Evolutionary conservation across 2,888 invertebrate species (phyloP), one percentile per base, ranked within the genome.

Genomic region (Amphipoea oculea): DNA sequence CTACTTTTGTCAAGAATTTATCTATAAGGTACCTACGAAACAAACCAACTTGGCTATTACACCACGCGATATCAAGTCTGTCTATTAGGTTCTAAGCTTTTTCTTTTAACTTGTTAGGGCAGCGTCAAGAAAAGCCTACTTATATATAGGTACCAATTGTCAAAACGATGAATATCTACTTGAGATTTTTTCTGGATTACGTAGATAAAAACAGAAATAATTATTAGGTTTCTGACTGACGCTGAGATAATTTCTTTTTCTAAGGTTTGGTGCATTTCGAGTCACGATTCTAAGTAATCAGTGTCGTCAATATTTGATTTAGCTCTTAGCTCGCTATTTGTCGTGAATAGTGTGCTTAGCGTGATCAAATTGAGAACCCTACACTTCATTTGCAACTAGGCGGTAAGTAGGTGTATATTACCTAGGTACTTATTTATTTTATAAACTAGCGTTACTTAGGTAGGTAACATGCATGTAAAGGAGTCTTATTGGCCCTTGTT

Each of bases 301-400:
- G 48, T 48, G 7, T 60, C 17, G 23, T 78, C 66, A 77, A 78
- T 68, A 78, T 78, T 77, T 78, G 67, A 78, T 60, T 77, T 40
- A 77, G 40, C 23, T 67, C 77, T 77, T 23, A 78, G 40, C 17
- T 67, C 78, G 23, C 48, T 40, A 78, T 78, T 60, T 51, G 40
- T 60, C 29, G 29, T 60, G 42, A 68, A 68, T 29, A 51, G 60
- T 67, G 48, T 77, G 78, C 29, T 51, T 23, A 29, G 20, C 42
- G 40, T 78, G 78, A 7, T 40, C 20, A 40, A n/a, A 51, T 77
- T 51, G 29, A 77, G 17, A n/a, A 60, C 17, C 12, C 6, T 48
- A 9, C 48, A 36, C 29, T 69, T 29, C 29, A 66, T 77, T 66
- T 40, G 40, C 57, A 57, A 2, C 20, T 45, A 76, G n/a, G 36